Percentiles rank a stretch among this genome's conserved stretches.
These are phyloP conservation scores for Caenorhabditis afra DNA, from an alignment of 2,888 invertebrate genomes.

Conservation along the genomic window DNA sequence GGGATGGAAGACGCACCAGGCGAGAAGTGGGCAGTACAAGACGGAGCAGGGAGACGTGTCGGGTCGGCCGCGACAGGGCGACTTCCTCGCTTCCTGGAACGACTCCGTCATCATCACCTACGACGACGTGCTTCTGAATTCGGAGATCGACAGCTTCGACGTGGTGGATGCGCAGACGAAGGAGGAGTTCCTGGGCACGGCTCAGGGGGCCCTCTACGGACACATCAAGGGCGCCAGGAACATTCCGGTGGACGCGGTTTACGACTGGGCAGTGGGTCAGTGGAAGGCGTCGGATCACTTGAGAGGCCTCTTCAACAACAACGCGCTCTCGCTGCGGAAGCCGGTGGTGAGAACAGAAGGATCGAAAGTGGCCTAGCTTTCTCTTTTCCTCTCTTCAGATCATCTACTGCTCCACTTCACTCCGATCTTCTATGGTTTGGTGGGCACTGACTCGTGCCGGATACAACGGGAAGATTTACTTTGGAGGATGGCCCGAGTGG, in stretches of 20 bases:
- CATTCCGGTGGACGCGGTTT: conserved; percentile 75
- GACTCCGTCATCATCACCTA: conserved; percentile 74
- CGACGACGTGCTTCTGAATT: conserved; percentile 77
- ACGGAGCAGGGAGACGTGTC: conserved; percentile 58
- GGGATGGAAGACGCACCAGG: conserved; percentile 73
- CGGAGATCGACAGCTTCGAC: conserved; percentile 72
- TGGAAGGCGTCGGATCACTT: conserved; percentile 59
- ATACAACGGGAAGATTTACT: conserved; percentile 74
- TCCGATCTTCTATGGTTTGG: conserved; percentile 78
- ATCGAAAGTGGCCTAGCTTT: too few relatives aligned
- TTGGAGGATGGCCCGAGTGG: conserved; percentile 80
- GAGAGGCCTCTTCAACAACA: conserved; percentile 60
- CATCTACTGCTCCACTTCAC: conserved; percentile 71
- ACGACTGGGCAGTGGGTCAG: conserved; percentile 66
- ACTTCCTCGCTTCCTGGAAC: conserved; percentile 77
- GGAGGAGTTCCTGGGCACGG: conserved; percentile 72
- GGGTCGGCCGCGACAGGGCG: conserved; percentile 63
- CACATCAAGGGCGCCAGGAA: conserved; percentile 77
- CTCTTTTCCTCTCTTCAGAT: too few relatives aligned
- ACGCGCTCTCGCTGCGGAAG: conserved; percentile 55
- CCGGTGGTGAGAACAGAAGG: conserved; percentile 64
- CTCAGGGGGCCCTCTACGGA: conserved; percentile 74
- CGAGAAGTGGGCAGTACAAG: conserved; percentile 65
- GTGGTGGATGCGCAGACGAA: conserved; percentile 78
- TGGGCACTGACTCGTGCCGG: conserved; percentile 71